Evolutionary conservation across 2,113 vertebrate species (phyloP).

Genomic region (Datnioides undecimradiatus): DNA sequence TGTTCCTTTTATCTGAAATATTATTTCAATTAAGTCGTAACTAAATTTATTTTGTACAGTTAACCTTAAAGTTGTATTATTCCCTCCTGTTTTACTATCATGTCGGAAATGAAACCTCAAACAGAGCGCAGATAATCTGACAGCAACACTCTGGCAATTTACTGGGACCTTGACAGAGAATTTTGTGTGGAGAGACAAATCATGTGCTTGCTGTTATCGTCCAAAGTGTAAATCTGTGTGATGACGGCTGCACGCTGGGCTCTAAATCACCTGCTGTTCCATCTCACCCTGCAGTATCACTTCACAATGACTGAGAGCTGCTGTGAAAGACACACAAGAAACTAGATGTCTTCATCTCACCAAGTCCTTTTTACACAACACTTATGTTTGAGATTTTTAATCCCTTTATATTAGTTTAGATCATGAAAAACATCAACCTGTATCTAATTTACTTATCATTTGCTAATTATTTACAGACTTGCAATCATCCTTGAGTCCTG

Average conservation of each 20-base stretch:
- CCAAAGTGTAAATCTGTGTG: slow-evolving; percentile 40
- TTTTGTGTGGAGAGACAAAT: background rate
- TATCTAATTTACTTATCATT: background rate
- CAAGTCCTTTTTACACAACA: background rate
- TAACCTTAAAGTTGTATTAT: background rate
- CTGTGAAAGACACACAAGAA: slow-evolving; percentile 16
- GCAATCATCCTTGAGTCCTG: background rate
- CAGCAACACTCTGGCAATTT: background rate
- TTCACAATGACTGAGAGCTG: slow-evolving; percentile 27
- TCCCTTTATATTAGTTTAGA: background rate
- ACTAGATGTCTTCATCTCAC: slow-evolving; percentile 25
- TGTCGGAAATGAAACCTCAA: background rate
- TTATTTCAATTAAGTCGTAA: background rate
- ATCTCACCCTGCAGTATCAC: slow-evolving; percentile 4
- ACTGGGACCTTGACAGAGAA: background rate
- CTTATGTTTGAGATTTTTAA: background rate
- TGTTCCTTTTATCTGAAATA: too few species aligned
- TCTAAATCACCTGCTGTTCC: slow-evolving; percentile 41
- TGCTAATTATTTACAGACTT: background rate
- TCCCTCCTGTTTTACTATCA: background rate
- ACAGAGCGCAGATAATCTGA: background rate
- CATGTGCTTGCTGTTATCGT: slow-evolving; percentile 10
- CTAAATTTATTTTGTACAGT: background rate
- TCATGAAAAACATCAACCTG: background rate
- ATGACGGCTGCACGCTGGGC: slow-evolving; percentile 14